Percentiles rank a stretch among this genome's conserved stretches.
Conservation (phyloP, 2,797 vertebrate species). For the Tapirus indicus region DNA sequence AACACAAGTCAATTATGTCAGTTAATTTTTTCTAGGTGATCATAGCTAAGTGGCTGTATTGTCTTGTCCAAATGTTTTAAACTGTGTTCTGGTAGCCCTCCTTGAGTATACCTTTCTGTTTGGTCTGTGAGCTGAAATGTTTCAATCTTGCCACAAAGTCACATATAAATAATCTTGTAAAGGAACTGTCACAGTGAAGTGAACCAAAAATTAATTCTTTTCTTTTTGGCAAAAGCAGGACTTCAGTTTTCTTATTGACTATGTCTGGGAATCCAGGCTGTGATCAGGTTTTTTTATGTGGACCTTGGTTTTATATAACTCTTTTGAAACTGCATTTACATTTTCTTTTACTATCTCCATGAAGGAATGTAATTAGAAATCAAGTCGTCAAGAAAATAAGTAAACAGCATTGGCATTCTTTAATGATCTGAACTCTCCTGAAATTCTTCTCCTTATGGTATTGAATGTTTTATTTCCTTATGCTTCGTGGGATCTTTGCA, state of each 20-base stretch:
- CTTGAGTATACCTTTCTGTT: background rate
- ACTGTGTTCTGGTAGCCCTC: background rate
- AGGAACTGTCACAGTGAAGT: background rate
- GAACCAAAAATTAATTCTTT: slow-evolving; percentile 38
- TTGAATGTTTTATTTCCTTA: slow-evolving; percentile 38
- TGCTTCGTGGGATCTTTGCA: background rate
- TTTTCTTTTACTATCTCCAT: slow-evolving; percentile 59
- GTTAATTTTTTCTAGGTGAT: background rate
- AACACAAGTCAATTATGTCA: background rate
- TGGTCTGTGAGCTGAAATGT: background rate
- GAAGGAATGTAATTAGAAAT: slow-evolving; percentile 70
- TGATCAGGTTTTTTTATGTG: background rate
- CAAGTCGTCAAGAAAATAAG: slow-evolving; percentile 53
- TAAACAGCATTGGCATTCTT: slow-evolving; percentile 47
- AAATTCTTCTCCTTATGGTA: background rate
- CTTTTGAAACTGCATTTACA: slow-evolving; percentile 46
- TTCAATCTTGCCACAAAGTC: background rate
- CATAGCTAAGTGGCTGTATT: background rate
- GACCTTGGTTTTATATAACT: background rate
- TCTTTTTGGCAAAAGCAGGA: background rate
- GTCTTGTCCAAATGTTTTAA: slow-evolving; percentile 8
- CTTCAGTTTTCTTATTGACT: background rate
- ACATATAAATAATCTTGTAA: background rate
- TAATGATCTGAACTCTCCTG: background rate
- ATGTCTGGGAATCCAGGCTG: background rate